A percentile compares a stretch with the other conserved stretches of the same genome.
Evolutionary conservation across 2,113 vertebrate species (phyloP).

Genomic region (Silurus asotus): DNA sequence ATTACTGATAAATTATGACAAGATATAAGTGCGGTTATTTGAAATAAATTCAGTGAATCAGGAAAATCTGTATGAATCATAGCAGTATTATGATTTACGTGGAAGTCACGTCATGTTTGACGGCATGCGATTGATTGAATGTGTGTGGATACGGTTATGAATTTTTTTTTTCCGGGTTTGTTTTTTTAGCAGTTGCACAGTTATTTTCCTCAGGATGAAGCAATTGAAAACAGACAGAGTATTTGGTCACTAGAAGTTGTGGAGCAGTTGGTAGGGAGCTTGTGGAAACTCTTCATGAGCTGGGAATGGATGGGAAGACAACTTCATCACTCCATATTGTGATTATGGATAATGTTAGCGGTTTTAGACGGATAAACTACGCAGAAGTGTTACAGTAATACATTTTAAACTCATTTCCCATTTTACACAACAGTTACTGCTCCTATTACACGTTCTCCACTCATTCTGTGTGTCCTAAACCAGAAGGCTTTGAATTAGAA

Average conservation of each 20-base stretch:
- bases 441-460: too few relatives aligned
- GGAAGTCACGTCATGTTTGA: neutral
- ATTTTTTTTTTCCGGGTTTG: neutral
- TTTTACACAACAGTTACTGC: neutral
- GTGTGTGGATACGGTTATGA: neutral
- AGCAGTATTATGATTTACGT: conserved; percentile 31
- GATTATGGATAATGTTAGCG: neutral
- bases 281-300: neutral
- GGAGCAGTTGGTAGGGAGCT: too few relatives aligned
- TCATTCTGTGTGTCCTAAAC: neutral
- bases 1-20: neutral
- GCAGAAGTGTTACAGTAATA: neutral
- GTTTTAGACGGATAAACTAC: neutral
- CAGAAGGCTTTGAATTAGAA: neutral
- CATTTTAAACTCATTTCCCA: neutral
- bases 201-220: neutral
- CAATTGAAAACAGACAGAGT: neutral
- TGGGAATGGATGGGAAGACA: neutral
- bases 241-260: neutral
- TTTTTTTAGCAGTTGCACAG: neutral
- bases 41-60: neutral
- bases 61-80: neutral
- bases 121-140: neutral
- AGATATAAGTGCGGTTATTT: neutral
- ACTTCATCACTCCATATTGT: neutral